Evolutionary conservation across 2,888 invertebrate species (phyloP).

Genomic region (Resseliella maxima): DNA sequence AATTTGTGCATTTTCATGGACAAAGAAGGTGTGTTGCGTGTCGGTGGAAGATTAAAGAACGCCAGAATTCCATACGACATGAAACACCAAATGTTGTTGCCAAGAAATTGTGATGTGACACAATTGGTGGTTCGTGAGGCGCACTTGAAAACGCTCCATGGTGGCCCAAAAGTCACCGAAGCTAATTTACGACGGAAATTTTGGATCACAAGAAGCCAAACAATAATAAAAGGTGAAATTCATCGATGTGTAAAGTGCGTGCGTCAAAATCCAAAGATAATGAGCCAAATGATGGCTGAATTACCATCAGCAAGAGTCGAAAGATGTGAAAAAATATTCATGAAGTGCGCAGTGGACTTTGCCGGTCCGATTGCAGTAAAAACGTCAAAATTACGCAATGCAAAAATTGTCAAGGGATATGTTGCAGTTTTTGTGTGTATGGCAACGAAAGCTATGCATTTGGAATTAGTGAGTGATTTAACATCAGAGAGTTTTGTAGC

Average conservation of each 20-base stretch:
- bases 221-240: slow-evolving; percentile 56
- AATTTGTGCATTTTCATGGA: neutral
- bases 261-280: neutral
- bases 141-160: slow-evolving; percentile 58
- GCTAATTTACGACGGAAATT: slow-evolving; percentile 58
- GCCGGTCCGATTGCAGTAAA: slow-evolving; percentile 59
- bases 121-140: neutral
- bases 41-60: slow-evolving; percentile 25
- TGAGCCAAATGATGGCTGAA: slow-evolving; percentile 61
- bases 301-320: slow-evolving; percentile 59
- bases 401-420: slow-evolving; percentile 60
- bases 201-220: slow-evolving; percentile 59
- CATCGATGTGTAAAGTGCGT: slow-evolving; percentile 58
- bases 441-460: slow-evolving; percentile 59
- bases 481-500: slow-evolving; percentile 61
- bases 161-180: slow-evolving; percentile 59
- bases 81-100: slow-evolving; percentile 36
- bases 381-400: slow-evolving; percentile 58
- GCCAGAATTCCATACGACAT: neutral
- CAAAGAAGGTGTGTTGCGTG: neutral
- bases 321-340: slow-evolving; percentile 58
- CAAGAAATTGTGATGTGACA: neutral
- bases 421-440: slow-evolving; percentile 61
- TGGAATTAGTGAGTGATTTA: slow-evolving; percentile 58
- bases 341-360: slow-evolving; percentile 56